Evolutionary conservation across 2,888 invertebrate species (phyloP).

Genomic region (Hydrotaea cyrtoneurina): DNA sequence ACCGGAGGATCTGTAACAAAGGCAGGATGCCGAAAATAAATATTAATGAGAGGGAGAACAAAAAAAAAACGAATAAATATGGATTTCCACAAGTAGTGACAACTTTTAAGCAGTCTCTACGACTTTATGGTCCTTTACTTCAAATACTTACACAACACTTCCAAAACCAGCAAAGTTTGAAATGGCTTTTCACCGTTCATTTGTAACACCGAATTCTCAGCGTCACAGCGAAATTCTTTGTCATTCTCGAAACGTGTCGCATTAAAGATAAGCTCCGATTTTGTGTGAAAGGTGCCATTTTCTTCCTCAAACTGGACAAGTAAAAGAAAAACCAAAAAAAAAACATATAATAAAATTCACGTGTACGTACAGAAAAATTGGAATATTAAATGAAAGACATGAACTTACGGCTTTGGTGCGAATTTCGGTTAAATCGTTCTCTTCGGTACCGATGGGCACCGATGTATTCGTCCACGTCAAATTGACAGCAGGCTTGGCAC

Average conservation of each 20-base stretch:
- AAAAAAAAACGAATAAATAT: too few relatives aligned
- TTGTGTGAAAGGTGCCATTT: constrained; percentile 91
- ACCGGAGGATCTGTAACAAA: constrained; percentile 89
- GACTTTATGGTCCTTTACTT: too few relatives aligned
- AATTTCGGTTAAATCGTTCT: constrained; percentile 77
- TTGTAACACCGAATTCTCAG: constrained; percentile 89
- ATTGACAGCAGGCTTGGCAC: constrained; percentile 91
- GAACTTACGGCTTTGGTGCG: constrained; percentile 82
- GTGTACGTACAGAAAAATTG: background rate
- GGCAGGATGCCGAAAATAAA: constrained; percentile 69
- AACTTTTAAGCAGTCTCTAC: too few relatives aligned
- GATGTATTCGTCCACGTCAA: constrained; percentile 93
- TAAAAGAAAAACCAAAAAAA: constrained; percentile 67
- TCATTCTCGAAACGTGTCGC: constrained; percentile 92
- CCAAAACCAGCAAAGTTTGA: constrained; percentile 86
- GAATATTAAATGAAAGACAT: background rate
- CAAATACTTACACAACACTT: constrained; percentile 90
- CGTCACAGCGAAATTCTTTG: constrained; percentile 89
- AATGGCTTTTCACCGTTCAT: constrained; percentile 88
- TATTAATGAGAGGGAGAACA: background rate
- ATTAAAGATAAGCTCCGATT: constrained; percentile 89
- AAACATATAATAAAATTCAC: constrained; percentile 16
- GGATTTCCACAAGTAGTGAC: too few relatives aligned
- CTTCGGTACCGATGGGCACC: constrained; percentile 74
- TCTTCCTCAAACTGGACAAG: constrained; percentile 81